Evolutionary conservation across 2,888 invertebrate genomes (phyloP).

Genomic region (Pachycephus smyrnensis): DNA sequence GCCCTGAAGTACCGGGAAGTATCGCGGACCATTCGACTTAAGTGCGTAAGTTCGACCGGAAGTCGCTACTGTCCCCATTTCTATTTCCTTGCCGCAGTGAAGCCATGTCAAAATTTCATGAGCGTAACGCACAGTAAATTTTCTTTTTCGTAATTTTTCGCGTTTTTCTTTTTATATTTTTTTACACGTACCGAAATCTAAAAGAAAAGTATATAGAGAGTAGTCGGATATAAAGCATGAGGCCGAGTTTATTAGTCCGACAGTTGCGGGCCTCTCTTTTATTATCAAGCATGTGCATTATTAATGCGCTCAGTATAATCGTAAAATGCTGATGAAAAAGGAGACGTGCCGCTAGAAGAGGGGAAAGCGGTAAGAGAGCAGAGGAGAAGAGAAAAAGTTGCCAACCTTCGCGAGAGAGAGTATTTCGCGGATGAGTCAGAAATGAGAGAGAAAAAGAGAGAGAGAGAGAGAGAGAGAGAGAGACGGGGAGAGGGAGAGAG

Average conservation of each 20-base stretch:
- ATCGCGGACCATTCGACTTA: not conserved
- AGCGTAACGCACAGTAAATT: not conserved
- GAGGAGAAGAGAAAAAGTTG: constrained; percentile 50
- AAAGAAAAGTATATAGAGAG: not conserved
- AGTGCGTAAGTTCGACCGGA: not conserved
- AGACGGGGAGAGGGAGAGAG: not conserved
- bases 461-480: constrained; percentile 6
- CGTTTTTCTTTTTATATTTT: not conserved
- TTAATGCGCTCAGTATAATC: constrained; percentile 52
- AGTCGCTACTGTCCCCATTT: not conserved
- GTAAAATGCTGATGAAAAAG: constrained; percentile 37
- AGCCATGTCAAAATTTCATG: not conserved
- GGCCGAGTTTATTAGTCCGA: constrained; percentile 51
- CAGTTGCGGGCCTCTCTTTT: constrained; percentile 50
- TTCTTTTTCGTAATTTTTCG: not conserved
- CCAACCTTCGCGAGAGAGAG: constrained; percentile 40
- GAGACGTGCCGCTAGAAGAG: not conserved
- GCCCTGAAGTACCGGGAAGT: not conserved
- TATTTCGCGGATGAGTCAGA: constrained; percentile 25
- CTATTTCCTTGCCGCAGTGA: not conserved
- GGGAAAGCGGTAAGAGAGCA: not conserved
- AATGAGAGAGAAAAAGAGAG: constrained; percentile 10
- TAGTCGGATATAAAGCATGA: constrained; percentile 39
- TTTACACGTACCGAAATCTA: not conserved
- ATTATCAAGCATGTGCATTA: constrained; percentile 55